These are phyloP conservation scores for Grammomys surdaster DNA, from an alignment of 2,113 vertebrate species.

Conservation along the genomic window DNA sequence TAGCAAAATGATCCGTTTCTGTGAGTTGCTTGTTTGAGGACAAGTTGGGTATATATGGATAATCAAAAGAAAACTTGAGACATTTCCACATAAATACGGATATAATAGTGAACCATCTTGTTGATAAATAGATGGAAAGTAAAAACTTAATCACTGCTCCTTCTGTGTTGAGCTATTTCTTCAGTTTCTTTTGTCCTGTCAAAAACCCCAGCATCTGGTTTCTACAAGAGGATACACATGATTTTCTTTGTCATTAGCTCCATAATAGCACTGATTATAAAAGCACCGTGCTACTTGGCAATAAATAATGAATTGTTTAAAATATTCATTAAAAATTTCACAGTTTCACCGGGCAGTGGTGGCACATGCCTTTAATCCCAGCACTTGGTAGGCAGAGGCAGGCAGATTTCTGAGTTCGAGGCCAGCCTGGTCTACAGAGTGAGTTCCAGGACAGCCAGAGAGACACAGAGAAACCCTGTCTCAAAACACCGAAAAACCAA, in stretches of 20 bases:
- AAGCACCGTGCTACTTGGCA: neutral
- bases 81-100: neutral
- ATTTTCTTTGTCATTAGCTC: constrained; percentile 32
- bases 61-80: constrained; percentile 18
- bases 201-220: neutral
- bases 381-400: too few species aligned
- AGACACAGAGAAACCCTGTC: too few species aligned
- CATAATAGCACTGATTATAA: neutral
- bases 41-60: neutral
- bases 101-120: neutral
- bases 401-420: too few species aligned
- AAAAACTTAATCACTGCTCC: neutral
- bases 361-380: too few species aligned
- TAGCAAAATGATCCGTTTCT: neutral
- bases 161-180: constrained; percentile 2
- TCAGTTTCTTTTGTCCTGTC: neutral
- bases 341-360: constrained; percentile 37
- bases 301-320: constrained; percentile 41
- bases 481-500: neutral
- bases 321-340: neutral
- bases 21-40: neutral
- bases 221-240: neutral
- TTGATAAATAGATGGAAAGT: neutral
- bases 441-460: too few species aligned
- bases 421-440: too few species aligned